phyloP scores from a whole-genome alignment of 1,140 invertebrate genomes.

The Nasonia longicornis region DNA sequence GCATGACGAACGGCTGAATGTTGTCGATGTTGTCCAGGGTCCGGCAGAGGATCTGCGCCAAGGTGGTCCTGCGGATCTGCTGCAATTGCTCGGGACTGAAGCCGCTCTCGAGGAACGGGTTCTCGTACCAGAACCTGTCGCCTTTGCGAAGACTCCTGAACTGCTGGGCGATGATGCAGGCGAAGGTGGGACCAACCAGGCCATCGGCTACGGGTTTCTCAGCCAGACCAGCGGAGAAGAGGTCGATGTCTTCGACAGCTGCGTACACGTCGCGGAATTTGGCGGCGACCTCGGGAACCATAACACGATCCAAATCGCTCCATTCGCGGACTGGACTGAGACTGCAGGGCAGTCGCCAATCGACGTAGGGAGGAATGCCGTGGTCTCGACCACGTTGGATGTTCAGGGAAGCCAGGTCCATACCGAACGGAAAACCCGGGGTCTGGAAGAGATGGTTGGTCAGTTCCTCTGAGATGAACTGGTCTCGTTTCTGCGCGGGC shows the following conservation, averaged over 20 bases:
- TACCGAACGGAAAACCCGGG: conserved; percentile 77
- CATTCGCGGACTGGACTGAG: conserved; percentile 79
- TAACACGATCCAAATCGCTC: conserved; percentile 80
- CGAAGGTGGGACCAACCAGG: conserved; percentile 94
- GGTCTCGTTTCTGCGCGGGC: conserved; percentile 82
- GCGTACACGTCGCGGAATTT: conserved; percentile 78
- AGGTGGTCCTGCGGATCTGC: conserved; percentile 83
- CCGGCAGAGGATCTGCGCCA: conserved; percentile 89
- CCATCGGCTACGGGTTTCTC: conserved; percentile 86
- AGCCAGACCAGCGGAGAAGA: conserved; percentile 90
- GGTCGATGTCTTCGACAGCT: conserved; percentile 87
- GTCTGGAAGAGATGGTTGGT: conserved; percentile 91
- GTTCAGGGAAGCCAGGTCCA: conserved; percentile 91
- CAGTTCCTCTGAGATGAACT: conserved; percentile 84
- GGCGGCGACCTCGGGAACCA: conserved; percentile 74
- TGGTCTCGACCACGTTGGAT: conserved; percentile 92
- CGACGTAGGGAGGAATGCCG: conserved; percentile 85
- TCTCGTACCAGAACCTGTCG: conserved; percentile 95
- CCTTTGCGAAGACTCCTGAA: conserved; percentile 89
- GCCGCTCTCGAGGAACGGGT: conserved; percentile 77
- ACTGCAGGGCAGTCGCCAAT: conserved; percentile 86
- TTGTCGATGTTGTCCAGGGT: conserved; percentile 82
- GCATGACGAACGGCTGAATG: conserved; percentile 82
- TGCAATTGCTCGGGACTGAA: conserved; percentile 88
- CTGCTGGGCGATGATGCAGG: conserved; percentile 95